A percentile compares a stretch with the other conserved stretches of the same genome.
phyloP scores from a whole-genome alignment of 2,113 vertebrate genomes.

The Eubucco bourcierii region DNA sequence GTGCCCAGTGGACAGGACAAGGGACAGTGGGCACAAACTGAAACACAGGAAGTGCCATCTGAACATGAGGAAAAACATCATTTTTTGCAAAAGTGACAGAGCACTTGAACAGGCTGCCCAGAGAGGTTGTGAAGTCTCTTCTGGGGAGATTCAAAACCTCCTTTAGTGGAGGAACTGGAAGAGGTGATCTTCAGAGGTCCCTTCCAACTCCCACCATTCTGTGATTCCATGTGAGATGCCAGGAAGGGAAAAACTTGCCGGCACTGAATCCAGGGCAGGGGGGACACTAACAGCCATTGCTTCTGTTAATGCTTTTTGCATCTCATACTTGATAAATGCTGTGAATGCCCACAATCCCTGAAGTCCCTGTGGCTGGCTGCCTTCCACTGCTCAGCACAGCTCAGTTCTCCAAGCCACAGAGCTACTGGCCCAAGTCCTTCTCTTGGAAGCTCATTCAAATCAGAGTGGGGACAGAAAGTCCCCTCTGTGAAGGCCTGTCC shows the following conservation, averaged over 20 bases:
- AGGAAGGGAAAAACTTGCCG: neutral
- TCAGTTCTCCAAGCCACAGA: too few species aligned
- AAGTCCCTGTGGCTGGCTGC: fast-evolving
- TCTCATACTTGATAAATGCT: fast-evolving
- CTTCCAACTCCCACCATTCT: neutral
- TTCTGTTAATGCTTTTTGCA: neutral
- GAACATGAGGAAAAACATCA: neutral
- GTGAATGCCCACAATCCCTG: fast-evolving
- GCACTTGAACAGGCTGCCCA: neutral
- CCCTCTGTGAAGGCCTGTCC: neutral
- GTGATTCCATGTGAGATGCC: neutral
- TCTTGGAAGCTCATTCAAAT: neutral
- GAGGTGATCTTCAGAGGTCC: neutral
- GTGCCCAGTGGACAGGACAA: neutral
- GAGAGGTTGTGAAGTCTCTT: neutral
- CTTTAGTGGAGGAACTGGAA: neutral
- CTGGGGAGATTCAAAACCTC: neutral
- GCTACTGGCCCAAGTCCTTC: neutral
- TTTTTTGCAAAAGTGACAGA: neutral
- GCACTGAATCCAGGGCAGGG: neutral
- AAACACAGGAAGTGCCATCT: neutral
- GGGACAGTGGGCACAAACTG: neutral
- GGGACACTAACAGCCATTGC: too few species aligned
- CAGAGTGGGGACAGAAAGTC: neutral
- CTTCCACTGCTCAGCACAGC: neutral